Base-by-base conservation (phyloP, 2,888 invertebrate genomes). In the Agonopterix alstromeriana region DNA sequence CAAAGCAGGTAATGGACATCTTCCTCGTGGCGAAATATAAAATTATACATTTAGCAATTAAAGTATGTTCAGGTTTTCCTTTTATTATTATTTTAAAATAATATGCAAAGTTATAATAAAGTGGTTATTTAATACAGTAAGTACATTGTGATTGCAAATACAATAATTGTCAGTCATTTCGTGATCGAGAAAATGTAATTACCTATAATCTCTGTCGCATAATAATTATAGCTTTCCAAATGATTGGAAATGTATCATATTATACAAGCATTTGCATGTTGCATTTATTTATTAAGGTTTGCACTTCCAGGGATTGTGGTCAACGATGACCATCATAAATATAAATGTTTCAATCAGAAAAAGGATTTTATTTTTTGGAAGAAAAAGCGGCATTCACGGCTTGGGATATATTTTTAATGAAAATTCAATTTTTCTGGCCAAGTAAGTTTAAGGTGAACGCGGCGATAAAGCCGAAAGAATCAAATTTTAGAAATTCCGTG, bases 401-500 rank as follows among this genome's bases (percentile, higher is more conserved):
- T 75, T 91, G 35, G 82, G 83, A 52, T 91, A 89, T 67, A 73
- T 93, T 43, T 90, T 90, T 42, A 84, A 89, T 53, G 70, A 76
- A 43, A 79, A 82, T 9, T 63, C 82, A 8, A 89, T 80, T 62
- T 84, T 85, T 75, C 67, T 85, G 1, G 88, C 89, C 63, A 89
- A 90, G 91, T 91, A 72, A 64, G 38, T 38, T 10, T 38, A 38
- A 17, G n/a, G n/a, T n/a, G n/a, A n/a, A n/a, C n/a, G n/a, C n/a
- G n/a, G n/a, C n/a, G n/a, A n/a, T n/a, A n/a, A n/a, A n/a, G n/a
- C n/a, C n/a, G n/a, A n/a, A n/a, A n/a, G n/a, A n/a, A n/a, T n/a
- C n/a, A n/a, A n/a, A n/a, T n/a, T n/a, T n/a, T n/a, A n/a, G n/a
- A n/a, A n/a, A n/a, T n/a, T n/a, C n/a, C n/a, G n/a, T n/a, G n/a